Evolutionary conservation across 2,888 invertebrate species (phyloP), one percentile per base, ranked within the genome.

Genomic region (Hedya salicella): DNA sequence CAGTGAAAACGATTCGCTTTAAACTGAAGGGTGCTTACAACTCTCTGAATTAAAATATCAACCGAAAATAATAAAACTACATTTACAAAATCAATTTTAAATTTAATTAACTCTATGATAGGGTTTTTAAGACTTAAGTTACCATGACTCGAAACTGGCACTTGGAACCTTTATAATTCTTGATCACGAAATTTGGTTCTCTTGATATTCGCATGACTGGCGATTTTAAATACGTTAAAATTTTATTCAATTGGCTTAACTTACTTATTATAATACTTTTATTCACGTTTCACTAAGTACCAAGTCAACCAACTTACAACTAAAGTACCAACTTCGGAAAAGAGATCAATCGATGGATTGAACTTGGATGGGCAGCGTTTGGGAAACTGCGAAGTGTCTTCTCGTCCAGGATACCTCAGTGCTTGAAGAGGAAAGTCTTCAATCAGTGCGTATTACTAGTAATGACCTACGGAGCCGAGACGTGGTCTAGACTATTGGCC

Each of bases 31-130:
- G 50, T 25, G 13, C 39, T 50, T 19, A 50, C 21, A 42, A 13
- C 50, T 49, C 48, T 42, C 40, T 21, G 40, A 50, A 56, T 56
- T 56, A 44, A 56, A 56, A 42, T 25, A 44, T 44, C 25, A 42
- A 30, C 11, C 5, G 8, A 17, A 11, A 36, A 36, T 9, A 30
- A 25, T 9, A 56, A 5, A 1, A 5, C 16, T 9, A 8, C 0
- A 56, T 30, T 16, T 11, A 2, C 9, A 30, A 17, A 2, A 2
- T 44, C 4, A 3, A n/a, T 6, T 3, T 11, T 9, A 30, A 16
- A 4, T 4, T 17, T n/a, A 13, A 5, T 17, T 6, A 30, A 13
- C 44, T 44, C 16, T 30, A n/a, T n/a, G 13, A 17, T 17, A 30
- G 14, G 1, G 13, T 1, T 13, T 14, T 1, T 32, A 44, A 8